A percentile compares a stretch with the other conserved stretches of the same genome.
phyloP scores from a whole-genome alignment of 2,113 vertebrate species.

The Litocranius walleri region DNA sequence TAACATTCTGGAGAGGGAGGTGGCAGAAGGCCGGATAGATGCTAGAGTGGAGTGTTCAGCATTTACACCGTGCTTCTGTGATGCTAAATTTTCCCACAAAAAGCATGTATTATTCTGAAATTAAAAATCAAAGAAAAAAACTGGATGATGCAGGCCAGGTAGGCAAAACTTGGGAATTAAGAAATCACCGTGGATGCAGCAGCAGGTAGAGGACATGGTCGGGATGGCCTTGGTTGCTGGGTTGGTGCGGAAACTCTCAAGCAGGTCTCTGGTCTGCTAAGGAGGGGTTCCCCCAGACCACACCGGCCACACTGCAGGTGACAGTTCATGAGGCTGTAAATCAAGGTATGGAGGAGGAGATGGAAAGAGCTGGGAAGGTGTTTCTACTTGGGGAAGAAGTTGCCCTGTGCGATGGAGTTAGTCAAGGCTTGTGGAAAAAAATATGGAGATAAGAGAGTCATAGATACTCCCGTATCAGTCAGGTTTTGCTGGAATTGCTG shows the following conservation, averaged over 20 bases:
- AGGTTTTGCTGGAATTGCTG: constrained; percentile 96
- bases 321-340: constrained; percentile 96
- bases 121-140: background rate
- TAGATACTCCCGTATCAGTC: constrained; percentile 97
- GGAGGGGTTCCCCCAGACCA: background rate
- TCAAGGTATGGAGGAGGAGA: constrained; percentile 96
- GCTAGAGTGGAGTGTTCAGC: background rate
- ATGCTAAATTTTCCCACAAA: background rate
- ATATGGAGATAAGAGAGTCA: constrained; percentile 95
- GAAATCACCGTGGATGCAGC: background rate
- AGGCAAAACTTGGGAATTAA: background rate
- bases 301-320: constrained; percentile 77
- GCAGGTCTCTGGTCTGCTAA: background rate
- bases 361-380: constrained; percentile 94
- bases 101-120: background rate
- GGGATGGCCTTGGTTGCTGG: background rate
- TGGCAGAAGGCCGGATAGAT: background rate
- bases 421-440: constrained; percentile 97
- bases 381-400: constrained; percentile 97
- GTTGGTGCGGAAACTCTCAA: background rate
- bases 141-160: no score
- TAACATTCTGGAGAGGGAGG: background rate
- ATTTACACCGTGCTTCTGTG: background rate
- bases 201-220: background rate
- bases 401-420: constrained; percentile 97